Percentiles rank a stretch among this genome's conserved stretches.
phyloP scores from a whole-genome alignment of 1,140 invertebrate species.

The Oscheius sp. region DNA sequence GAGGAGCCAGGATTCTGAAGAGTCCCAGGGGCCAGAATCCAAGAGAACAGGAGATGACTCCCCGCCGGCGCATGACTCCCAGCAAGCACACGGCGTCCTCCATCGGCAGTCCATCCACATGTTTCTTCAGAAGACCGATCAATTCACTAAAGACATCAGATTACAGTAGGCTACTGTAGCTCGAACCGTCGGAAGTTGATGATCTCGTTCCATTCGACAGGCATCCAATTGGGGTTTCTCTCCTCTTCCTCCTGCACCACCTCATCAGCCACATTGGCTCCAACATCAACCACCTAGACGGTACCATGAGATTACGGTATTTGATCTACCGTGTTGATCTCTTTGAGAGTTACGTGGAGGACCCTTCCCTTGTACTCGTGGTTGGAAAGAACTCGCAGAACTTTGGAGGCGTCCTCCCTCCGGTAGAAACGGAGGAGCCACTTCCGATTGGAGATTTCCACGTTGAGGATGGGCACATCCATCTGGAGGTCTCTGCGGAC shows the following conservation, averaged over 20 bases:
- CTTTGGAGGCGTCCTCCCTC: slow-evolving; percentile 19
- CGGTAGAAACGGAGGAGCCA: slow-evolving; percentile 30
- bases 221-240: not conserved
- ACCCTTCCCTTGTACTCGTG: slow-evolving; percentile 1
- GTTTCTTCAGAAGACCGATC: not conserved
- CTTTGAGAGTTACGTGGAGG: not conserved
- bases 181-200: not conserved
- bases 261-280: too few species aligned
- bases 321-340: not conserved
- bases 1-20: not conserved
- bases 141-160: too few species aligned
- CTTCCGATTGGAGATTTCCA: not conserved
- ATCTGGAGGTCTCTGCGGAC: slow-evolving; percentile 6
- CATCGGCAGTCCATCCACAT: not conserved
- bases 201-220: not conserved
- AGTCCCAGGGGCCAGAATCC: not conserved
- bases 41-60: not conserved
- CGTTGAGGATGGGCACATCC: slow-evolving; percentile 21
- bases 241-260: too few species aligned
- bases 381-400: not conserved
- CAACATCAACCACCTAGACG: too few species aligned
- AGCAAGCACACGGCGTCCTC: not conserved
- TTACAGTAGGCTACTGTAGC: too few species aligned
- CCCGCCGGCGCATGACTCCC: not conserved
- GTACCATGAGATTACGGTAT: too few species aligned